These are phyloP conservation scores for Zootoca vivipara DNA, from an alignment of 2,113 vertebrate species.

Conservation along the genomic window DNA sequence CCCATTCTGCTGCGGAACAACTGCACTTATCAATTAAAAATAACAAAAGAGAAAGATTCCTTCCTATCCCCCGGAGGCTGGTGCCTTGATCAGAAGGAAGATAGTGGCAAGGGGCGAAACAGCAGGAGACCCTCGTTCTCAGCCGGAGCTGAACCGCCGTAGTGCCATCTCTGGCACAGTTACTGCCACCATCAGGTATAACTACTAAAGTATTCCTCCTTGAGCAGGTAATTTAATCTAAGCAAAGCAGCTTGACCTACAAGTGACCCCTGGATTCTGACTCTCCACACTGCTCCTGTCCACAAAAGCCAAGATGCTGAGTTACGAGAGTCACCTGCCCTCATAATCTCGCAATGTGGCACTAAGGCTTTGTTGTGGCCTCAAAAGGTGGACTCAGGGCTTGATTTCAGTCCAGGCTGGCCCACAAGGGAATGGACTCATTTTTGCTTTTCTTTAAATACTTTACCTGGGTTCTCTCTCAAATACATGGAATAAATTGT, in stretches of 20 bases:
- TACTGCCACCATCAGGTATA: fast-evolving
- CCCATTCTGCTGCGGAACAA: conserved; percentile 14
- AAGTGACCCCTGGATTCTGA: background rate
- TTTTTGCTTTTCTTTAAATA: background rate
- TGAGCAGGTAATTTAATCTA: background rate
- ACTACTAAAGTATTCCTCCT: too few species aligned
- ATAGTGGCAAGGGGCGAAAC: background rate
- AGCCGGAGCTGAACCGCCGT: background rate
- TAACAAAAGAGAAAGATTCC: background rate
- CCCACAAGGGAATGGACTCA: background rate
- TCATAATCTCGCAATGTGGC: background rate
- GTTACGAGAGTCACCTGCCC: background rate
- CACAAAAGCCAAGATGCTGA: background rate
- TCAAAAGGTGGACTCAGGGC: background rate
- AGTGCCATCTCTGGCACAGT: fast-evolving
- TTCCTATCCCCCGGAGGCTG: conserved; percentile 16
- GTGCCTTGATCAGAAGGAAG: background rate
- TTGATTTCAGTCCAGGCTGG: background rate
- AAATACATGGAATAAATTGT: background rate
- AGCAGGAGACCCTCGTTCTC: background rate
- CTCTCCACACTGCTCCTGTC: background rate
- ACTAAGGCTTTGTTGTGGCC: background rate
- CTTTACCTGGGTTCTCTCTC: background rate
- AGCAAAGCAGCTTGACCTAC: background rate
- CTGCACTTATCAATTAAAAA: conserved; percentile 55